phyloP scores from a whole-genome alignment of 1,140 invertebrate species.

The Lasioglossum baleicum region DNA sequence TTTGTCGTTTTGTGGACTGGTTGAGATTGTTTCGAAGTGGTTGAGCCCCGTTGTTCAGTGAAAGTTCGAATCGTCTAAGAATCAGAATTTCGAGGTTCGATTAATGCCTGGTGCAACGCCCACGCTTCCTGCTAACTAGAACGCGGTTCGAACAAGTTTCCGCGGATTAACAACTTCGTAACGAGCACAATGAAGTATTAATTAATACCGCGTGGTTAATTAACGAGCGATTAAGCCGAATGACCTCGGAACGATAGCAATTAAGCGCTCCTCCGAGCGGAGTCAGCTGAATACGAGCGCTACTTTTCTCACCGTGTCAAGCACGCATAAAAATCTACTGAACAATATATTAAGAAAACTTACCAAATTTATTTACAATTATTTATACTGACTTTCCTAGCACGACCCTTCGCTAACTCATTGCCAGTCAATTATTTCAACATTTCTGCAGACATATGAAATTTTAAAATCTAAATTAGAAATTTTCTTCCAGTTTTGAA shows the following conservation, averaged over 20 bases:
- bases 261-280: neutral
- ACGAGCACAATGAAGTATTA: slow-evolving; percentile 36
- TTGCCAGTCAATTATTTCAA: no score
- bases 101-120: neutral
- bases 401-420: no score
- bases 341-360: no score
- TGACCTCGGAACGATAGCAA: slow-evolving; percentile 6
- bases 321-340: no score
- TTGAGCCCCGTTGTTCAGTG: neutral
- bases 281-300: neutral
- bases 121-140: neutral
- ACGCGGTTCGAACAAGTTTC: slow-evolving; percentile 6
- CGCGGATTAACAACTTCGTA: slow-evolving; percentile 28
- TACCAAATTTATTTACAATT: no score
- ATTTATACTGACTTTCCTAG: no score
- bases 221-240: slow-evolving; percentile 21
- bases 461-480: no score
- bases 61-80: neutral
- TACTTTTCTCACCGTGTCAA: neutral
- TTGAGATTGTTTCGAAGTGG: neutral
- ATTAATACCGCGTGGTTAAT: slow-evolving; percentile 35
- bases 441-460: no score
- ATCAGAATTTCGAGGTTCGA: neutral
- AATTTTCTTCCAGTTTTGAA: no score
- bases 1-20: no score